These are phyloP conservation scores for Eublepharis macularius DNA, from an alignment of 2,113 vertebrate species.

Conservation along the genomic window DNA sequence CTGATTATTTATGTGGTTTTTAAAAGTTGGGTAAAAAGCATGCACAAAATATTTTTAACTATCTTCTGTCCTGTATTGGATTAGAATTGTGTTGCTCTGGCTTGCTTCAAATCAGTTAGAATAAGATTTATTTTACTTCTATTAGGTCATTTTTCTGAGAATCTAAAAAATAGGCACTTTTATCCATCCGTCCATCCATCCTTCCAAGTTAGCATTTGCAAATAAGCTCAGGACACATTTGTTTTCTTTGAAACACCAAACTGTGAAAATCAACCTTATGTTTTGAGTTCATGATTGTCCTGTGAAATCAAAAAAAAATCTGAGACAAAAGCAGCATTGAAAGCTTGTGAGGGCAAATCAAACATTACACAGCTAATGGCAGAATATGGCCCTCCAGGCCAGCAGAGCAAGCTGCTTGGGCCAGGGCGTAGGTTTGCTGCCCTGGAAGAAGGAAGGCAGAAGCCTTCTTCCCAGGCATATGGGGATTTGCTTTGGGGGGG, in stretches of 20 bases:
- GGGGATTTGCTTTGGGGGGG: too few relatives aligned
- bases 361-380: not conserved
- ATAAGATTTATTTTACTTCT: too few relatives aligned
- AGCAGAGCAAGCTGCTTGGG: too few relatives aligned
- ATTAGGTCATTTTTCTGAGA: too few relatives aligned
- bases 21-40: not conserved
- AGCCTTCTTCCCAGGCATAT: too few relatives aligned
- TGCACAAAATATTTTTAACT: slow-evolving; percentile 14
- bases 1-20: too few relatives aligned
- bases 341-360: not conserved
- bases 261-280: too few relatives aligned
- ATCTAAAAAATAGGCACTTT: too few relatives aligned
- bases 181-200: not conserved
- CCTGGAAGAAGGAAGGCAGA: too few relatives aligned
- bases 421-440: too few relatives aligned
- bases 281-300: too few relatives aligned
- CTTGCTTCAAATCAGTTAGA: not conserved
- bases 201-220: not conserved
- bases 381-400: too few relatives aligned
- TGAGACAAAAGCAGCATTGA: not conserved
- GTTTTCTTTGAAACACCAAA: not conserved
- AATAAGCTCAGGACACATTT: not conserved
- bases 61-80: not conserved
- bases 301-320: not conserved
- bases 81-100: not conserved